phyloP scores from a whole-genome alignment of 2,797 vertebrate species.

The Darevskia nairensis region DNA sequence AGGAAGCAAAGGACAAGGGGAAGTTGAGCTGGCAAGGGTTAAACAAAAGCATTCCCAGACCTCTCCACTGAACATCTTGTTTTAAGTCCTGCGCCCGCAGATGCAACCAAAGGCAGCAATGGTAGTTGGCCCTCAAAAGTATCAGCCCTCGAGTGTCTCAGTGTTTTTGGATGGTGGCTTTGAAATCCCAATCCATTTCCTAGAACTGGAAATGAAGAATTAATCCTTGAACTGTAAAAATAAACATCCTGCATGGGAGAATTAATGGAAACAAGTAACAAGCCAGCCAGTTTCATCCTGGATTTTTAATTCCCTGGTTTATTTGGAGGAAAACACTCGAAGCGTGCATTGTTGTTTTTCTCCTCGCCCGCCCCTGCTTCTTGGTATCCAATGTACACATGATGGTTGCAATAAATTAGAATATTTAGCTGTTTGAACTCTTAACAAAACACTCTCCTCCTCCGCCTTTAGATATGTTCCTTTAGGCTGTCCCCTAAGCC shows the following conservation, averaged over 20 bases:
- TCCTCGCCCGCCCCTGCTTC: neutral
- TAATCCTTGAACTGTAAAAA: conserved; percentile 58
- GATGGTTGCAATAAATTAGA: conserved; percentile 52
- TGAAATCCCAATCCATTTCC: conserved; percentile 42
- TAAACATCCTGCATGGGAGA: conserved; percentile 58
- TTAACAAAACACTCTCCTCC: conserved; percentile 49
- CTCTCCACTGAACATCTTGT: neutral
- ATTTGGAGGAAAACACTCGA: conserved; percentile 24
- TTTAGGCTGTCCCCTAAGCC: conserved; percentile 49
- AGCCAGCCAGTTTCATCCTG: conserved; percentile 40
- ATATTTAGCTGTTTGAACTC: conserved; percentile 46
- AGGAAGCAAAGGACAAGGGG: neutral
- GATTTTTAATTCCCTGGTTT: conserved; percentile 41
- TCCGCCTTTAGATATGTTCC: conserved; percentile 42
- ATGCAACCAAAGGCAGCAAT: neutral
- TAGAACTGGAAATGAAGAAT: conserved; percentile 62
- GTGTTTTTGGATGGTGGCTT: conserved; percentile 19
- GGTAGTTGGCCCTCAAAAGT: neutral
- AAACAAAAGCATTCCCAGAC: neutral
- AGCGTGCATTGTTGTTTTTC: conserved; percentile 36
- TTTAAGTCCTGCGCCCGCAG: neutral
- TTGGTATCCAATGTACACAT: conserved; percentile 37
- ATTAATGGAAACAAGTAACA: conserved; percentile 50
- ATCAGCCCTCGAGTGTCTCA: conserved; percentile 16
- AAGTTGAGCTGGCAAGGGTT: neutral